Percentiles rank a stretch among this genome's conserved stretches.
Evolutionary conservation across 2,113 vertebrate genomes (phyloP).

Genomic region (Erinaceus europaeus): DNA sequence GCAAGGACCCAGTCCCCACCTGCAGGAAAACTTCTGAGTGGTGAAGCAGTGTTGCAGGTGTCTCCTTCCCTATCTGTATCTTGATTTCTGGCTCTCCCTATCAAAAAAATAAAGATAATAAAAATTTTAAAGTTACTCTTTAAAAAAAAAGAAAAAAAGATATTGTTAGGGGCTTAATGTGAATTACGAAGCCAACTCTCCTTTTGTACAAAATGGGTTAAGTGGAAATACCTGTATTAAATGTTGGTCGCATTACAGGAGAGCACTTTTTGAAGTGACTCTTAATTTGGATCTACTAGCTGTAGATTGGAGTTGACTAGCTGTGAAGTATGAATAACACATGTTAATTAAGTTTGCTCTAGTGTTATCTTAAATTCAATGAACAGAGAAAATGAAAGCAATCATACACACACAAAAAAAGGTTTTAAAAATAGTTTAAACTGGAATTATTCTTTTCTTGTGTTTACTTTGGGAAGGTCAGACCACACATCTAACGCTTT

Average conservation of each 20-base stretch:
- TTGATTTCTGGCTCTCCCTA: no score
- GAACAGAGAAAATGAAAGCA: conserved; percentile 33
- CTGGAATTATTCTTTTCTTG: conserved; percentile 12
- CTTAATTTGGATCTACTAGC: conserved; percentile 37
- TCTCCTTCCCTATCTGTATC: no score
- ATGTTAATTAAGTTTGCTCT: conserved; percentile 47
- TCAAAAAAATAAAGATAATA: no score
- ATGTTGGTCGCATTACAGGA: background rate
- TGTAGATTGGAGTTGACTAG: conserved; percentile 6
- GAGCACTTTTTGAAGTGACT: conserved; percentile 22
- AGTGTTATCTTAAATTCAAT: conserved; percentile 34
- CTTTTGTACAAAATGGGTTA: background rate
- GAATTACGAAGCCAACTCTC: conserved; percentile 9
- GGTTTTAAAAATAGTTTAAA: background rate
- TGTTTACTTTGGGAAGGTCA: conserved; percentile 25
- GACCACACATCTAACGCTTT: conserved; percentile 31
- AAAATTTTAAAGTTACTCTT: no score
- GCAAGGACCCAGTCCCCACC: no score
- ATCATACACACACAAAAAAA: background rate
- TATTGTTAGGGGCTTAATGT: no score
- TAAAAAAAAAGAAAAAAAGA: no score
- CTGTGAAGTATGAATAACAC: conserved; percentile 36
- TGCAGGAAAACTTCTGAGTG: no score
- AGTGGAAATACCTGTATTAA: conserved; percentile 8
- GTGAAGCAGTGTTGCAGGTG: no score